These are phyloP conservation scores for Sinosuthora webbiana DNA, from an alignment of 2,113 vertebrate species.

Conservation along the genomic window DNA sequence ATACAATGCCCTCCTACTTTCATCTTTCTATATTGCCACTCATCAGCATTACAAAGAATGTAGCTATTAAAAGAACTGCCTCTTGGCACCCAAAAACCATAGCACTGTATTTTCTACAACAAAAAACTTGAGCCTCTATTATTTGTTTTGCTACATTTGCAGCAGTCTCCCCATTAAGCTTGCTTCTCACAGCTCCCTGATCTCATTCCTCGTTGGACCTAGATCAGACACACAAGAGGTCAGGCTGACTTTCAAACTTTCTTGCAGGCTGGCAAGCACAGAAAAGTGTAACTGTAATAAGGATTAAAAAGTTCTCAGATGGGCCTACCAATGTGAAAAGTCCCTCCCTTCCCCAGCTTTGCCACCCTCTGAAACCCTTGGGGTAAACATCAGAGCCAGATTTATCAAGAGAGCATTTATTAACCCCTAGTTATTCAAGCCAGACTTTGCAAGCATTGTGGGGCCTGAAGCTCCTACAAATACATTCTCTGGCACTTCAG, in stretches of 20 bases:
- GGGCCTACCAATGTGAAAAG: background rate
- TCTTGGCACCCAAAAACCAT: slow-evolving; percentile 55
- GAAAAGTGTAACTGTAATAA: slow-evolving; percentile 36
- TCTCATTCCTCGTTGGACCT: slow-evolving; percentile 57
- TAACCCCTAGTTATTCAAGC: background rate
- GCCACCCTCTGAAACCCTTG: background rate
- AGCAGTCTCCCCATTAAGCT: slow-evolving; percentile 54
- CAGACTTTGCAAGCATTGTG: background rate
- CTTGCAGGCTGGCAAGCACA: slow-evolving; percentile 23
- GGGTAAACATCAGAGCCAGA: background rate
- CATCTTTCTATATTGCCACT: slow-evolving; percentile 69
- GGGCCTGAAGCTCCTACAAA: background rate
- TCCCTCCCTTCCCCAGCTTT: background rate
- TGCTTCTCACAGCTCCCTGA: slow-evolving; percentile 62
- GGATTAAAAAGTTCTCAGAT: slow-evolving; percentile 49
- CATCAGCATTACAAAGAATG: slow-evolving; percentile 66
- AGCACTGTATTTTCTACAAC: slow-evolving; percentile 57
- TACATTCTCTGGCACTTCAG: background rate
- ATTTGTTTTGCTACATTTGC: slow-evolving; percentile 63
- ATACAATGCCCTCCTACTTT: slow-evolving; percentile 66
- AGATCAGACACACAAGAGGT: slow-evolving; percentile 64
- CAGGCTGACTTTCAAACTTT: slow-evolving; percentile 66
- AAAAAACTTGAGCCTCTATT: slow-evolving; percentile 38
- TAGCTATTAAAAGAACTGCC: slow-evolving; percentile 58
- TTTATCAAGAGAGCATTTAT: background rate